Percentiles rank a stretch among this genome's conserved stretches.
These are phyloP conservation scores for Microcebus murinus DNA, from an alignment of 2,113 vertebrate genomes.

Conservation along the genomic window DNA sequence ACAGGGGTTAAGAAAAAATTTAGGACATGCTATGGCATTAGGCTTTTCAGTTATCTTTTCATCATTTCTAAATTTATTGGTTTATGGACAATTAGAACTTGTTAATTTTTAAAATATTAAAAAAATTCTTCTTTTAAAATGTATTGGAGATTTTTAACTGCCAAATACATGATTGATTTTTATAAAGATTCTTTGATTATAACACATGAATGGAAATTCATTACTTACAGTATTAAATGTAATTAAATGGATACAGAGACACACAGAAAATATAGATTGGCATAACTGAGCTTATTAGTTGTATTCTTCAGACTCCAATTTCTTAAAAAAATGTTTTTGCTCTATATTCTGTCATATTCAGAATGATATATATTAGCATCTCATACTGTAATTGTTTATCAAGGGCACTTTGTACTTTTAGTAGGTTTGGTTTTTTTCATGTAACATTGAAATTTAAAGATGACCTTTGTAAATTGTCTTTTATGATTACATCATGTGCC, in stretches of 20 bases:
- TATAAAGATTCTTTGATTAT: background rate
- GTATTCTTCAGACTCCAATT: background rate
- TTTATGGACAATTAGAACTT: background rate
- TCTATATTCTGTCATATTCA: background rate
- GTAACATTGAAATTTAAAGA: background rate
- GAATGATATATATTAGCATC: background rate
- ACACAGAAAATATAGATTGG: background rate
- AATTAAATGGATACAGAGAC: background rate
- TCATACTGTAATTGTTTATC: background rate
- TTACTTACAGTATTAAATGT: background rate
- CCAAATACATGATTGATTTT: background rate
- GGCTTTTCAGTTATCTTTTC: background rate
- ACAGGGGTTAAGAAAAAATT: background rate
- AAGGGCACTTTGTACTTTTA: background rate
- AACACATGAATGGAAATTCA: background rate
- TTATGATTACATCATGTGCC: background rate
- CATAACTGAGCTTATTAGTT: background rate
- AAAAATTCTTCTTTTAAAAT: background rate
- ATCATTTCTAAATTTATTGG: background rate
- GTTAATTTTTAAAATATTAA: background rate
- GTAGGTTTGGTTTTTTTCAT: constrained; percentile 1
- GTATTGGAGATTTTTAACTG: background rate
- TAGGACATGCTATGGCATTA: background rate
- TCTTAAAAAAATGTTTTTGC: background rate
- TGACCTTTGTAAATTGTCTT: background rate